These are phyloP conservation scores for Sebastes iracundus DNA, from an alignment of 2,797 vertebrate species.

Conservation along the genomic window DNA sequence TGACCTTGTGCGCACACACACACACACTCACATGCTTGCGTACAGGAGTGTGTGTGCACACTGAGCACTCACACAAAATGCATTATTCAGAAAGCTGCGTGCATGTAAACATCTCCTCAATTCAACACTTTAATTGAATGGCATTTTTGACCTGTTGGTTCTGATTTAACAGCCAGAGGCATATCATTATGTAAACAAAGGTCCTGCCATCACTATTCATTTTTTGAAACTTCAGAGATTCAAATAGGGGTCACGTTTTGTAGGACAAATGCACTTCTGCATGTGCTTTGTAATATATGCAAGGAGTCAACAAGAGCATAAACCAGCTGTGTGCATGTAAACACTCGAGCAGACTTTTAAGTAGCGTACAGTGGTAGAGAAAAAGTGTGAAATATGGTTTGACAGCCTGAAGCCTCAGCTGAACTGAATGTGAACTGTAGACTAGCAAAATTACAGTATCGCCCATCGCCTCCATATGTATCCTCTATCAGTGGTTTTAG, in stretches of 20 bases:
- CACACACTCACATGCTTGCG: not conserved
- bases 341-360: slow-evolving; percentile 21
- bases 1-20: slow-evolving; percentile 25
- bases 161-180: not conserved
- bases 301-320: slow-evolving; percentile 1
- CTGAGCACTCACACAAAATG: slow-evolving; percentile 4
- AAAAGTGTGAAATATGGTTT: slow-evolving; percentile 20
- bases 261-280: not conserved
- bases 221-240: not conserved
- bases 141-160: not conserved
- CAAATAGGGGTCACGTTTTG: not conserved
- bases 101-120: slow-evolving; percentile 7
- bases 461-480: slow-evolving; percentile 9
- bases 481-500: slow-evolving; percentile 11
- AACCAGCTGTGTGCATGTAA: not conserved
- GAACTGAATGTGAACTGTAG: slow-evolving; percentile 49
- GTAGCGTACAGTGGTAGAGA: not conserved
- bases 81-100: slow-evolving; percentile 22
- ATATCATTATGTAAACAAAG: not conserved
- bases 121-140: not conserved
- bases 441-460: not conserved
- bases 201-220: not conserved
- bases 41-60: not conserved
- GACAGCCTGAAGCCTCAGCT: slow-evolving; percentile 37
- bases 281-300: slow-evolving; percentile 13